These are phyloP conservation scores for Zosterops lateralis DNA, from an alignment of 2,113 vertebrate genomes.

Conservation along the genomic window DNA sequence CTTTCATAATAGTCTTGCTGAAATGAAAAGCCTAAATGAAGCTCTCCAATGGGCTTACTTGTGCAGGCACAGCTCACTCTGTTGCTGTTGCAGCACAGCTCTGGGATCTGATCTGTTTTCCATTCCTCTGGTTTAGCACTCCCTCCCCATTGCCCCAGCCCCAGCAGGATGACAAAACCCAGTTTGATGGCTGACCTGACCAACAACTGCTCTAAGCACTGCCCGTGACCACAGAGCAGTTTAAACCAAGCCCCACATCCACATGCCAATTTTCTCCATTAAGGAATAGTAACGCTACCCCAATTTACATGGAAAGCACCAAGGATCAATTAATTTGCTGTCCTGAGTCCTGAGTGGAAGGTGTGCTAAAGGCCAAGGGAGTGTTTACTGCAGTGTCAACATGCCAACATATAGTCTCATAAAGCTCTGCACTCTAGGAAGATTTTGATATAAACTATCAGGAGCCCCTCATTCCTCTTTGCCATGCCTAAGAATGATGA, in stretches of 20 bases:
- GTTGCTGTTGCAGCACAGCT: neutral
- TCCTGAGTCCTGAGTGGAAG: neutral
- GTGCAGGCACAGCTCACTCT: neutral
- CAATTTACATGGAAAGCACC: neutral
- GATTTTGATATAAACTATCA: neutral
- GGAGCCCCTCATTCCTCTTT: neutral
- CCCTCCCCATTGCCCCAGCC: neutral
- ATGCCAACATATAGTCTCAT: neutral
- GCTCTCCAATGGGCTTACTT: neutral
- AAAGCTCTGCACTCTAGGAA: neutral
- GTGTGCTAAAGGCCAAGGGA: neutral
- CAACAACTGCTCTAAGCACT: neutral
- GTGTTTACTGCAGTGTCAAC: neutral
- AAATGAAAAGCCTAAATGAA: neutral
- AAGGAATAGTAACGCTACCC: neutral
- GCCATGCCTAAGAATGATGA: neutral
- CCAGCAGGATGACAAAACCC: neutral
- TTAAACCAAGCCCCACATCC: neutral
- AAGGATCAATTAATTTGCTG: neutral
- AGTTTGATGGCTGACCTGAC: neutral
- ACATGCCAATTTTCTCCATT: fast-evolving
- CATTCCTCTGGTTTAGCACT: neutral
- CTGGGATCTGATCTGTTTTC: neutral
- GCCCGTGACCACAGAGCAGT: fast-evolving
- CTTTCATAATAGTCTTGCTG: neutral